phyloP scores from a whole-genome alignment of 1,140 invertebrate species.

The Diabrotica undecimpunctata region DNA sequence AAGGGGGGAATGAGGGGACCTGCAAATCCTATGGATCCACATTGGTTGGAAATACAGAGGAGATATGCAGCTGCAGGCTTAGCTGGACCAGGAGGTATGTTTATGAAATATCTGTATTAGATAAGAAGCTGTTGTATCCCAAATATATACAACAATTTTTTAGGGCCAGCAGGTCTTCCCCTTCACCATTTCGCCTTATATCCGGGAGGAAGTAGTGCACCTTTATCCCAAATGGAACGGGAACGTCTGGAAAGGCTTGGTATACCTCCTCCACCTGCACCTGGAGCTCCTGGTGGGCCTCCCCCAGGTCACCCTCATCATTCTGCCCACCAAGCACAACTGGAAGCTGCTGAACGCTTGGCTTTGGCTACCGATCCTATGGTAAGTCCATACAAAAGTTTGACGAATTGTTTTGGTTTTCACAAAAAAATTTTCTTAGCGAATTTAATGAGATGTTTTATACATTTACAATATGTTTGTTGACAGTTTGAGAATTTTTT shows the following conservation, averaged over 20 bases:
- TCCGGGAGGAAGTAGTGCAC: slow-evolving; percentile 51
- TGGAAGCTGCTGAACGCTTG: slow-evolving; percentile 60
- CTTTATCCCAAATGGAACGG: slow-evolving; percentile 77
- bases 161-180: slow-evolving; percentile 42
- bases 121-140: too few species aligned
- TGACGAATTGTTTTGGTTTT: not conserved
- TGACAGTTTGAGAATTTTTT: too few species aligned
- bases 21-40: slow-evolving; percentile 73
- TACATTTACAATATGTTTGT: not conserved
- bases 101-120: not conserved
- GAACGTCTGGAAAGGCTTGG: slow-evolving; percentile 80
- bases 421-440: not conserved
- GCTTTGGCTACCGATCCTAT: slow-evolving; percentile 70
- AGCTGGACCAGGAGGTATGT: slow-evolving; percentile 36
- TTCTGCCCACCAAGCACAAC: slow-evolving; percentile 43
- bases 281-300: slow-evolving; percentile 50
- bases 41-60: slow-evolving; percentile 73
- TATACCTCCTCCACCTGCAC: slow-evolving; percentile 57
- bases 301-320: slow-evolving; percentile 41
- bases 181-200: slow-evolving; percentile 48
- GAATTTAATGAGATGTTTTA: slow-evolving; percentile 7
- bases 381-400: slow-evolving; percentile 47
- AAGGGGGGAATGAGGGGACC: slow-evolving; percentile 55
- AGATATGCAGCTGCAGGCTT: slow-evolving; percentile 44
- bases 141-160: slow-evolving; percentile 5